Evolutionary conservation across 2,888 invertebrate genomes (phyloP).

Genomic region (Acronicta leporina): DNA sequence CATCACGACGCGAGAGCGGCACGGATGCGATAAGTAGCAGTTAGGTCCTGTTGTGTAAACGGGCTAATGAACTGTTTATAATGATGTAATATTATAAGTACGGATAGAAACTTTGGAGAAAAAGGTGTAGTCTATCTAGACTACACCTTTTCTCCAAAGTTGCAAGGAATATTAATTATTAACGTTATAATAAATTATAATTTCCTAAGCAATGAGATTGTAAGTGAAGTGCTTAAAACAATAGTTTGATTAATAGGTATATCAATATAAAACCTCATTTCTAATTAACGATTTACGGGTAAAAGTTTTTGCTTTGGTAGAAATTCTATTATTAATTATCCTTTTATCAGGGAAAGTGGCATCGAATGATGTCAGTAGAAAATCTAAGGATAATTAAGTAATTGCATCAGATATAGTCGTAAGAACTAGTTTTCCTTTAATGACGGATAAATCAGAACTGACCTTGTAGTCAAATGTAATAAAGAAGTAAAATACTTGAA

Average conservation of each 20-base stretch:
- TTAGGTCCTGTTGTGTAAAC: constrained; percentile 51
- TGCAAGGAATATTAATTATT: constrained; percentile 1
- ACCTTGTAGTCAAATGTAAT: constrained; percentile 26
- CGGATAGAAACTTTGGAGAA: constrained; percentile 25
- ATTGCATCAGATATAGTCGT: constrained; percentile 15
- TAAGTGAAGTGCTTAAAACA: not conserved
- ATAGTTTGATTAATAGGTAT: constrained; percentile 13
- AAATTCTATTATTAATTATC: not conserved
- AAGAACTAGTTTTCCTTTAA: constrained; percentile 29
- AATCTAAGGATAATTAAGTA: not conserved
- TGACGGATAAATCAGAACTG: constrained; percentile 19
- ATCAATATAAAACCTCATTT: not conserved
- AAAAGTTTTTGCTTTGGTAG: not conserved
- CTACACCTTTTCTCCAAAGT: no score
- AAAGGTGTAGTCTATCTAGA: constrained; percentile 3
- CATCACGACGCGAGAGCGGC: constrained; percentile 70
- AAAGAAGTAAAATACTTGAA: constrained; percentile 32
- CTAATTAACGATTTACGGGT: not conserved
- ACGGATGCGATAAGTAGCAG: constrained; percentile 54
- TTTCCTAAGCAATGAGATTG: not conserved
- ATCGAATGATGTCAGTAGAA: not conserved
- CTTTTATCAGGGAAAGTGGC: not conserved
- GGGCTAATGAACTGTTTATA: constrained; percentile 43
- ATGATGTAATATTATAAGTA: constrained; percentile 17
- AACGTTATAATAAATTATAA: constrained; percentile 9